A percentile compares a stretch with the other conserved stretches of the same genome.
Conservation (phyloP, 2,113 vertebrate genomes). For the Callaeas wilsoni region DNA sequence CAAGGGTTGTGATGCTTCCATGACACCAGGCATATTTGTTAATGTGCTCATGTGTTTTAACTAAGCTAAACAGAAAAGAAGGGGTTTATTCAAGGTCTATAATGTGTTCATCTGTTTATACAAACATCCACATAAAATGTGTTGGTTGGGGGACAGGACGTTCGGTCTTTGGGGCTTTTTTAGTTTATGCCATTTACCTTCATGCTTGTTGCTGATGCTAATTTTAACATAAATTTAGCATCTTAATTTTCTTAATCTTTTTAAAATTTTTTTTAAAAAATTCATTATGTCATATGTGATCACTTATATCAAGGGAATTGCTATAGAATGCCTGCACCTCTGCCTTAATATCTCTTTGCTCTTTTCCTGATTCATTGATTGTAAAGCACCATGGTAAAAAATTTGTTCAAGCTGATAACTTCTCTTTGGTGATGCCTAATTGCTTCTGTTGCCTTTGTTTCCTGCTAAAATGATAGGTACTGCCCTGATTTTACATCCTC, state of each 20-base stretch:
- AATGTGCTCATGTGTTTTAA: background rate
- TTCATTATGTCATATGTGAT: background rate
- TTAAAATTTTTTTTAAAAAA: background rate
- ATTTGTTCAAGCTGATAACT: background rate
- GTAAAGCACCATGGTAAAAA: background rate
- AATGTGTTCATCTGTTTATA: background rate
- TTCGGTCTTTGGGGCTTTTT: background rate
- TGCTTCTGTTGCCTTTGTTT: background rate
- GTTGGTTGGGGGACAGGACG: rapidly evolving
- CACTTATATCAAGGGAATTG: background rate
- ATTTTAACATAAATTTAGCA: background rate
- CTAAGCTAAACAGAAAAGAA: background rate
- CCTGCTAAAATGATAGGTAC: background rate
- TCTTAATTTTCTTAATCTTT: background rate
- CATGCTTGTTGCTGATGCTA: background rate
- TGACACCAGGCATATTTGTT: background rate
- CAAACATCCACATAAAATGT: background rate
- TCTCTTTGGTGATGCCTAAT: background rate
- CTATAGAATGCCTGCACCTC: background rate
- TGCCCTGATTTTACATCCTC: background rate
- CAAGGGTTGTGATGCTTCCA: background rate
- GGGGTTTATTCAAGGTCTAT: background rate
- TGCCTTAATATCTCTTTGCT: background rate
- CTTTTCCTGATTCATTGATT: background rate
- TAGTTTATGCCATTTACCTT: background rate